Conservation (phyloP, 2,888 invertebrate species). For the Trisateles emortualis region DNA sequence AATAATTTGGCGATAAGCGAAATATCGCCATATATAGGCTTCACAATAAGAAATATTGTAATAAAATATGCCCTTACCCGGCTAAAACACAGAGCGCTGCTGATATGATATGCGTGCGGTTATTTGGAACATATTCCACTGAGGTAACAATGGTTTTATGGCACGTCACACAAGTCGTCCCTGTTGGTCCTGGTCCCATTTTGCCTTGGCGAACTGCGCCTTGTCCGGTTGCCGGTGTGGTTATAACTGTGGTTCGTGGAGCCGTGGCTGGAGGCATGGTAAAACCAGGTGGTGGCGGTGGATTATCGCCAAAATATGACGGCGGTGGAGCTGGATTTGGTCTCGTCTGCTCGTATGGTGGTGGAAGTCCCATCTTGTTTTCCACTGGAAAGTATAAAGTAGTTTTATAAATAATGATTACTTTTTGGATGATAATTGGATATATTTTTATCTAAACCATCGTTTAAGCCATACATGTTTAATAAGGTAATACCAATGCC, state of each 20-base stretch:
- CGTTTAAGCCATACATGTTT: no score
- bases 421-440: no score
- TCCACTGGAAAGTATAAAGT: conserved; percentile 75
- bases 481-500: no score
- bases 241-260: conserved; percentile 74
- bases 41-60: not conserved
- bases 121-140: conserved; percentile 79
- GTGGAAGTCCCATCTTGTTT: conserved; percentile 82
- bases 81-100: conserved; percentile 79
- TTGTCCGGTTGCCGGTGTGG: conserved; percentile 48
- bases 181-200: conserved; percentile 78
- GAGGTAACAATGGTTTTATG: conserved; percentile 75
- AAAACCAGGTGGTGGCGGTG: conserved; percentile 71
- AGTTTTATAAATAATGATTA: no score
- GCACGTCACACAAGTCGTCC: conserved; percentile 73
- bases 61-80: conserved; percentile 60
- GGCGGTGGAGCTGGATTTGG: conserved; percentile 77
- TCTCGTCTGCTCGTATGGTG: conserved; percentile 74
- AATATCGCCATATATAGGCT: no score
- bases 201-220: conserved; percentile 49
- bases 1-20: no score
- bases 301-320: conserved; percentile 77
- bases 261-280: conserved; percentile 54
- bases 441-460: no score
- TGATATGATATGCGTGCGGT: conserved; percentile 78